Conservation (phyloP, 1,140 invertebrate species). For the Hestina assimilis region DNA sequence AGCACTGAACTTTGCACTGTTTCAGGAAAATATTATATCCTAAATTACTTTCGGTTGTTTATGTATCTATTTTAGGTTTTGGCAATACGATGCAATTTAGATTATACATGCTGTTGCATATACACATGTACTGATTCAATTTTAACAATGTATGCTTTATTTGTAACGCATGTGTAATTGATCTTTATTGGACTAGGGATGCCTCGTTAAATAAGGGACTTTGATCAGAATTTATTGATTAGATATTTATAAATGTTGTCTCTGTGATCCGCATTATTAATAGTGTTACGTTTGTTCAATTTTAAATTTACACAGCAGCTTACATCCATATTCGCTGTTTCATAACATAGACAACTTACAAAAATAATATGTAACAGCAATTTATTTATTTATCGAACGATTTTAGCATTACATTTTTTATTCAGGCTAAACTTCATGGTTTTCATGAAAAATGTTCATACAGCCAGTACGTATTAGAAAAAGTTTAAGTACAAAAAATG, state of each 20-base stretch:
- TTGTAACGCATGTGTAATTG: not conserved
- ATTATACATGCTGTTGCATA: conserved; percentile 9
- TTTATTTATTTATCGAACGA: too few relatives aligned
- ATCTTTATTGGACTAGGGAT: not conserved
- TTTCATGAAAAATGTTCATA: too few relatives aligned
- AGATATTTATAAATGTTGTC: not conserved
- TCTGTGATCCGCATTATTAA: not conserved
- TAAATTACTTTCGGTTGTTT: conserved; percentile 57
- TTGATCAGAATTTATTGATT: not conserved
- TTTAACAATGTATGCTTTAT: not conserved
- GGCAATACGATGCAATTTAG: conserved; percentile 27
- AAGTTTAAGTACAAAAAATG: too few relatives aligned
- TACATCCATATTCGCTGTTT: too few relatives aligned
- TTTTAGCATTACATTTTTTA: too few relatives aligned
- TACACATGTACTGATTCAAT: not conserved
- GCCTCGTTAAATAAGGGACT: not conserved
- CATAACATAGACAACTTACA: too few relatives aligned
- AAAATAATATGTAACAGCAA: too few relatives aligned
- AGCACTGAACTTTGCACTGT: conserved; percentile 70
- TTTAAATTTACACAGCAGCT: too few relatives aligned
- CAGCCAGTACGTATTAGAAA: too few relatives aligned
- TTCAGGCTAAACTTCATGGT: too few relatives aligned
- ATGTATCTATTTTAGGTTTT: conserved; percentile 39
- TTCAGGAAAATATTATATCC: conserved; percentile 63
- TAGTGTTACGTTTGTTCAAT: not conserved